A percentile compares a stretch with the other conserved stretches of the same genome.
Conservation (phyloP, 1,140 invertebrate genomes). For the Epicauta chinensis region DNA sequence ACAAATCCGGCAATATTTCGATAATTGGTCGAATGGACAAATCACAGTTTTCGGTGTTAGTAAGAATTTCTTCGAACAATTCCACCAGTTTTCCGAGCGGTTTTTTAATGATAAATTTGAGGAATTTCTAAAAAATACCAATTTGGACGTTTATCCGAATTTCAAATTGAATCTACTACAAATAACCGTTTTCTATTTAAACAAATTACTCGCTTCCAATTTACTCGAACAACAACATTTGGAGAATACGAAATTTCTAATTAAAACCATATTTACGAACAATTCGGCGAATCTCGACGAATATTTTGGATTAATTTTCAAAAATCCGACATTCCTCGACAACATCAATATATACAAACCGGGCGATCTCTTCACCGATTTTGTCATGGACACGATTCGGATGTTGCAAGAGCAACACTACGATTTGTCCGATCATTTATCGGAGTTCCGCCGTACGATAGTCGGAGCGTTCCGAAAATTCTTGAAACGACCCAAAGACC, state of each 20-base stretch:
- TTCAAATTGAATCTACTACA: constrained; percentile 26
- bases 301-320: neutral
- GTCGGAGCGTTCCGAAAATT: no score
- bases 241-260: neutral
- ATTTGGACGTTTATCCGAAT: constrained; percentile 19
- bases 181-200: constrained; percentile 27
- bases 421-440: no score
- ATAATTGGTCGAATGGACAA: constrained; percentile 11
- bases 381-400: no score
- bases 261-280: neutral
- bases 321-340: neutral
- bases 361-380: no score
- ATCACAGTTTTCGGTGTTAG: constrained; percentile 12
- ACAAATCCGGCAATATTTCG: constrained; percentile 16
- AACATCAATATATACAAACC: no score
- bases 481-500: no score
- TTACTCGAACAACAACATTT: neutral
- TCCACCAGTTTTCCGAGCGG: constrained; percentile 1
- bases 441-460: no score
- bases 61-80: constrained; percentile 15
- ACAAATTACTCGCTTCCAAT: constrained; percentile 16
- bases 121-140: constrained; percentile 14
- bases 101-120: constrained; percentile 11
- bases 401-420: no score
- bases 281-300: neutral